Base-by-base conservation (phyloP, 2,888 invertebrate genomes). In the Xestia c-nigrum region DNA sequence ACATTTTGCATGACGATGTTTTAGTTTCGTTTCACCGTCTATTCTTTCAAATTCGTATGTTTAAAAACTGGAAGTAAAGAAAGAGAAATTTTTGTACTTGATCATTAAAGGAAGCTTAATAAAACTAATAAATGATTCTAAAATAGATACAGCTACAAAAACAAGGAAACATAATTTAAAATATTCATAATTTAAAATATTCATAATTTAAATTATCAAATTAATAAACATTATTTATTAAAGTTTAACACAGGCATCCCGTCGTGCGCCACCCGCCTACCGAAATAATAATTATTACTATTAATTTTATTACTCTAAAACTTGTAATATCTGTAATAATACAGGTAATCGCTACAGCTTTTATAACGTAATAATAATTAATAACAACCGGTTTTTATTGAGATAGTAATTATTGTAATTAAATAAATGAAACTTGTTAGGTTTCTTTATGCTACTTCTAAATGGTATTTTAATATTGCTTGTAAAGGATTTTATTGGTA, bases 241-340 rank as follows among this genome's bases (percentile, higher is more conserved):
- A 78, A 78, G 57, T 63, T 59, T 57, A 59, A 59, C 64, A 73
- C 72, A 59, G 9, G 79, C 40, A 69, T 40, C 85, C 88, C 80
- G 88, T 77, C 19, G 88, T 10, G 85, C 52, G 47, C 72, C 67
- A 71, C 76, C 73, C 72, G 80, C 75, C 59, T 75, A 73, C 77
- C 69, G 64, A 75, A 84, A 81, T 77, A 87, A 81, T 85, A 63
- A 84, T 82, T 76, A 83, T 67, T 52, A 82, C 78, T 72, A 85
- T 87, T 84, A 84, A 88, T 88, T 83, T 86, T 80, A 88, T 85
- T 78, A 84, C 73, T 69, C n/a, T 59, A 55, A 74, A 74, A 75
- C 76, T 66, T 68, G 78, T 85, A 81, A 84, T 84, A 46, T 86
- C 71, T 55, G 63, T 82, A 70, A 85, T 84, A 76, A 72, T 84